These are phyloP conservation scores for Arnoldichthys spilopterus DNA, from an alignment of 2,797 vertebrate species.

Conservation along the genomic window DNA sequence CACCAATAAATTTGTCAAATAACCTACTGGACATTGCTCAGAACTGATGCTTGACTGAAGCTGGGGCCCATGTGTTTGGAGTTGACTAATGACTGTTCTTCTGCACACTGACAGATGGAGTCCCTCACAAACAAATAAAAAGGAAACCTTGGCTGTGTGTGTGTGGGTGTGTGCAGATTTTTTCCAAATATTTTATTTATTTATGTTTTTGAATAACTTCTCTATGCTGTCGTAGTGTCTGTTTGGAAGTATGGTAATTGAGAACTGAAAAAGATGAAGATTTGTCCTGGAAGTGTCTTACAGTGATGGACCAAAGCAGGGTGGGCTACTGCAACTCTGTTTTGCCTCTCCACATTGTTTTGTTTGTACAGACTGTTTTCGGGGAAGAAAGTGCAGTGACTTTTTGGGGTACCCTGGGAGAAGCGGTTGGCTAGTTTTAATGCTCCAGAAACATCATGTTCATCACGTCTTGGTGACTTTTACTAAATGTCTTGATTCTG, in stretches of 20 bases:
- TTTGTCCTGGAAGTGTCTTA: slow-evolving; percentile 45
- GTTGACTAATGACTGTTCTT: slow-evolving; percentile 52
- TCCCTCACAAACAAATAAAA: slow-evolving; percentile 43
- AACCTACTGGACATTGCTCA: slow-evolving; percentile 38
- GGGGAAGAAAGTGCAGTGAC: slow-evolving; percentile 53
- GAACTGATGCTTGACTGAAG: slow-evolving; percentile 41
- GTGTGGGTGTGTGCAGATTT: slow-evolving; percentile 3
- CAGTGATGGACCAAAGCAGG: slow-evolving; percentile 33
- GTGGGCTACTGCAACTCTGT: slow-evolving; percentile 46
- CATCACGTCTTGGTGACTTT: slow-evolving; percentile 55
- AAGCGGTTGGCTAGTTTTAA: slow-evolving; percentile 53
- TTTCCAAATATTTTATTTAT: not conserved
- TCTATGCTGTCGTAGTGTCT: slow-evolving; percentile 1
- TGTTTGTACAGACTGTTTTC: slow-evolving; percentile 52
- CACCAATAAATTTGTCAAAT: slow-evolving; percentile 42
- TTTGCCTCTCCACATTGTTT: slow-evolving; percentile 53
- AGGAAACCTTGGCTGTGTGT: slow-evolving; percentile 32
- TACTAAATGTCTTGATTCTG: slow-evolving; percentile 17
- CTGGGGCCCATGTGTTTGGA: slow-evolving; percentile 45
- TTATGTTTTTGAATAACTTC: slow-evolving; percentile 8
- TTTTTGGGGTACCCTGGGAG: slow-evolving; percentile 46
- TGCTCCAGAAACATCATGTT: slow-evolving; percentile 55
- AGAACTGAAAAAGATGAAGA: slow-evolving; percentile 32
- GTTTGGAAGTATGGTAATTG: slow-evolving; percentile 8
- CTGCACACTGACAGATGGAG: slow-evolving; percentile 48